phyloP scores from a whole-genome alignment of 2,888 invertebrate genomes.

The Leptinotarsa rubiginosa region DNA sequence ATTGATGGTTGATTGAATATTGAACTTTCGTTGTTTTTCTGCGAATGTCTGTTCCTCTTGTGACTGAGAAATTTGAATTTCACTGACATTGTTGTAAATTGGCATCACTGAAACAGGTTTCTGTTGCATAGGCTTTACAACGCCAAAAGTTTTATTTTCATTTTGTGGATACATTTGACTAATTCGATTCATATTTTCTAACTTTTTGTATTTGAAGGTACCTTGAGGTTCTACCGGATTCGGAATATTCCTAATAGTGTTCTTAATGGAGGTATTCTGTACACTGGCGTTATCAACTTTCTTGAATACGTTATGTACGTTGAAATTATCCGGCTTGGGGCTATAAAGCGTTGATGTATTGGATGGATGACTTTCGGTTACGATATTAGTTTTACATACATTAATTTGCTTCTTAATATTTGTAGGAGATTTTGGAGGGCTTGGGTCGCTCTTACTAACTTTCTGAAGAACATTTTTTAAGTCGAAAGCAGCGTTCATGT shows the following conservation, averaged over 20 bases:
- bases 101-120: constrained; percentile 35
- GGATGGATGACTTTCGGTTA: not conserved
- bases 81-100: constrained; percentile 47
- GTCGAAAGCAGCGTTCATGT: constrained; percentile 69
- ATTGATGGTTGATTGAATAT: constrained; percentile 61
- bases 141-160: constrained; percentile 49
- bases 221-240: not conserved
- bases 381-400: not conserved
- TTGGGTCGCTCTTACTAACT: constrained; percentile 45
- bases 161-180: not conserved
- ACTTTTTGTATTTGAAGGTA: constrained; percentile 15
- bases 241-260: not conserved
- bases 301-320: not conserved
- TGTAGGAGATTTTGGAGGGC: constrained; percentile 34
- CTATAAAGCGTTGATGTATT: constrained; percentile 38
- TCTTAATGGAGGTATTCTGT: not conserved
- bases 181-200: not conserved
- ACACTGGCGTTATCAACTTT: not conserved
- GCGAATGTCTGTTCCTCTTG: constrained; percentile 55
- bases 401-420: constrained; percentile 1
- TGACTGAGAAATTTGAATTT: constrained; percentile 23
- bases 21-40: constrained; percentile 64
- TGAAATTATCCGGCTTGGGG: constrained; percentile 31
- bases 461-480: constrained; percentile 72
- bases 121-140: constrained; percentile 55